Evolutionary conservation across 2,797 vertebrate species (phyloP), one percentile per base, ranked within the genome.

Genomic region (Macrochelys suwanniensis): DNA sequence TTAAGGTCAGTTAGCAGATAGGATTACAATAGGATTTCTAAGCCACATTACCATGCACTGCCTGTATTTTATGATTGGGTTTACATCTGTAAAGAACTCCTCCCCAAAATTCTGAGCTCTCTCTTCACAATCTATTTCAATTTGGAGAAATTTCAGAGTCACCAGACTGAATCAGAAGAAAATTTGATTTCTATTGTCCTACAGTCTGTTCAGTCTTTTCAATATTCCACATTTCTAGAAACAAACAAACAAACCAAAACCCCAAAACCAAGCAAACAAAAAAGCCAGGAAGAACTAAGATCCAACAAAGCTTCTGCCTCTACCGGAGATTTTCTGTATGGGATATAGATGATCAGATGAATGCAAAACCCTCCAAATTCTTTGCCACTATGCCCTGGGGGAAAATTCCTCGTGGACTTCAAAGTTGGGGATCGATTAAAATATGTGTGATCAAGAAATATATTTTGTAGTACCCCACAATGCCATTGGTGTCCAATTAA

Each of bases 401-500:
- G 77, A 54, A 78, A 93, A 90, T 91, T 50, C 7, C 74, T 87
- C 88, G 56, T 79, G 93, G 85, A 90, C 76, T 83, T 82, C 76
- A 51, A 79, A 95, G 57, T 56, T 17, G 21, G 68, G 37, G 21
- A 71, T 93, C 50, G 13, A 84, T 90, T 91, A 80, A 90, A 87
- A 93, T 11, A 25, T 11, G 11, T 77, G 85, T 45, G 25, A 76
- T 11, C 80, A 56, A 89, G 78, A 95, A 90, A 31, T 86, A 84
- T 23, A 3, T 84, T 92, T 94, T 95, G 95, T 54, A 93, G 31
- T 89, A 87, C 61, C 56, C 19, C 26, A 85, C n/a, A 90, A 89
- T 84, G 92, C 81, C 91, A 94, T 3, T 81, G 51, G 88, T 92
- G 91, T 88, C 89, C 91, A 95, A 92, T 95, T 96, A 97, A 94